A percentile compares a stretch with the other conserved stretches of the same genome.
phyloP scores from a whole-genome alignment of 2,888 invertebrate species.

The Torymus tubicola region DNA sequence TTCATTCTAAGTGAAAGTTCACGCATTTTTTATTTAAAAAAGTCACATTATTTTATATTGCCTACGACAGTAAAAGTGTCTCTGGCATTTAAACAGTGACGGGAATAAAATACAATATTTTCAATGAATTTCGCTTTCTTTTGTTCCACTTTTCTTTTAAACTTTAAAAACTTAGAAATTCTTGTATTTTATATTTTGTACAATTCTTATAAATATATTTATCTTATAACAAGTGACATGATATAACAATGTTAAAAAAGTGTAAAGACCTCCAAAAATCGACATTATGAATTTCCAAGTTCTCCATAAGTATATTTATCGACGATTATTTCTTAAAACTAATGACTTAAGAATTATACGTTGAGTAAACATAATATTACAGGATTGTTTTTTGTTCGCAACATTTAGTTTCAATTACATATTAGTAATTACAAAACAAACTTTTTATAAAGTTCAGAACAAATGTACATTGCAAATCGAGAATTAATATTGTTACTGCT shows the following conservation, averaged over 20 bases:
- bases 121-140: slow-evolving; percentile 6
- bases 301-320: slow-evolving; percentile 18
- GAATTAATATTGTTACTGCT: neutral
- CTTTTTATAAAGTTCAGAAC: neutral
- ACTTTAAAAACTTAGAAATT: slow-evolving; percentile 34
- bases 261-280: slow-evolving; percentile 17
- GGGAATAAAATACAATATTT: slow-evolving; percentile 26
- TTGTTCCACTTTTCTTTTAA: neutral
- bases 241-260: slow-evolving; percentile 46
- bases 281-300: slow-evolving; percentile 20
- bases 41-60: slow-evolving; percentile 6
- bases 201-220: slow-evolving; percentile 42
- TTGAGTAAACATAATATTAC: slow-evolving; percentile 27
- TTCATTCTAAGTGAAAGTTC: slow-evolving; percentile 27
- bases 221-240: slow-evolving; percentile 41
- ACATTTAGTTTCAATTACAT: slow-evolving; percentile 26
- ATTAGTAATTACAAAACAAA: neutral
- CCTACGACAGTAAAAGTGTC: slow-evolving; percentile 2
- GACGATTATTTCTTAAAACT: slow-evolving; percentile 25
- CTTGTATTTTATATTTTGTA: slow-evolving; percentile 44
- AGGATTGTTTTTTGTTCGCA: neutral
- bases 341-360: slow-evolving; percentile 40
- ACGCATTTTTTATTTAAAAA: neutral
- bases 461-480: neutral
- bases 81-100: neutral